Conservation (phyloP, 2,888 invertebrate genomes). For the Anoncus sp. region DNA sequence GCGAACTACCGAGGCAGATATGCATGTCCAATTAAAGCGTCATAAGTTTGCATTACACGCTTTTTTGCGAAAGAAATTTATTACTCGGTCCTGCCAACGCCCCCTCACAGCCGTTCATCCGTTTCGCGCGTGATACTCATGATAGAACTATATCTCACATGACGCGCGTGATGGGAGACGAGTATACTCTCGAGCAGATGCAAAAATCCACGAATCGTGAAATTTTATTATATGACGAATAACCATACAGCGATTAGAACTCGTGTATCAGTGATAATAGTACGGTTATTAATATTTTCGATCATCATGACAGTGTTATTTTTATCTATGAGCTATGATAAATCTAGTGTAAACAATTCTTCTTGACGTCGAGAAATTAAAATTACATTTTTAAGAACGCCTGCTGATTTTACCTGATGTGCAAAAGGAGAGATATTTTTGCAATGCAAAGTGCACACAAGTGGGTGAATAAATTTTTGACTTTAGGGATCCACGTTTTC, state of each 20-base stretch:
- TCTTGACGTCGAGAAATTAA: no score
- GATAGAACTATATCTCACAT: conserved; percentile 1
- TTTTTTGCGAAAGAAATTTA: conserved; percentile 70
- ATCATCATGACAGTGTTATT: no score
- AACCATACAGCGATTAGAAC: background rate
- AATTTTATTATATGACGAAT: background rate
- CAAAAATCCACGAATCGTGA: background rate
- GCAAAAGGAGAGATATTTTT: no score
- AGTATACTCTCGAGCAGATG: background rate
- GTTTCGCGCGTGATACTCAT: conserved; percentile 12
- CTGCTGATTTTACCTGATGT: no score
- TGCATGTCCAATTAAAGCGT: conserved; percentile 79
- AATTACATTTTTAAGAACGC: no score
- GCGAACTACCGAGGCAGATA: conserved; percentile 65
- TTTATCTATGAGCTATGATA: no score
- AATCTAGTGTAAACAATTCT: no score
- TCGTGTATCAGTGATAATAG: background rate
- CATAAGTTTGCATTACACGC: conserved; percentile 77
- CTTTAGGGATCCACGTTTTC: no score
- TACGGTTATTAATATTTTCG: background rate
- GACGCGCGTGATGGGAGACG: conserved; percentile 3
- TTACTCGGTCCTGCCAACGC: conserved; percentile 57
- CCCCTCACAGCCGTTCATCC: conserved; percentile 27
- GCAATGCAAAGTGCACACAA: no score
- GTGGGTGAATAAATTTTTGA: no score